Base-by-base conservation (phyloP, 92 coral and sea anemone genomes). In the Phenganax stokvisi region DNA sequence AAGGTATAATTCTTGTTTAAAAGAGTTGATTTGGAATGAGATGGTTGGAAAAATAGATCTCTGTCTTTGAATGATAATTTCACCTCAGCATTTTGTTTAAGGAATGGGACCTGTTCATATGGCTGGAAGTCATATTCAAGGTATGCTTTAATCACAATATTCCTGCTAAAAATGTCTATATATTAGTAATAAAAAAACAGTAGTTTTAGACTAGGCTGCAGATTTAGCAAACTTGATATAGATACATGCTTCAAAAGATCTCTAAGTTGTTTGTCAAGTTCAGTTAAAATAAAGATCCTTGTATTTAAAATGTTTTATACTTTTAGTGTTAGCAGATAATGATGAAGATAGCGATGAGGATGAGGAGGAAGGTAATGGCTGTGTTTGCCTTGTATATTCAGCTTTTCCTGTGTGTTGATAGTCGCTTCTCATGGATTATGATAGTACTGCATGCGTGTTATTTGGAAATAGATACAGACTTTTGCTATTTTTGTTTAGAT, bases 31-130 rank as follows among this genome's bases (percentile, higher is more conserved):
- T 20, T 37, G 47, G 47, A 37, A 37, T 37, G 47, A 56, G 10
- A 16, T 29, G 83, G 20, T 54, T 37, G 12, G 28, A 64, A 64
- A 0, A 64, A 13, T 13, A 13, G 63, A 57, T 1, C 63, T 12
- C 17, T n/a, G 2, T 17, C n/a, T 20, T 64, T 64, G 10, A 10
- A 37, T 37, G 2, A 37, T 37, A 37, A 37, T 37, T 37, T 37
- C 5, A 37, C 47, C 47, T 37, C 47, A 37, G 5, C 47, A 37
- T 37, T 37, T 37, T 37, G 47, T 56, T 81, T 20, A 10, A 91
- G 96, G 96, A 7, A 44, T 68, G 31, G 96, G 96, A 53, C 96
- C 96, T 3, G 88, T 91, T 3, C 91, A 91, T 77, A 77, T 91
- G 0, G 66, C 91, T 59, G 96, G 96, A 4, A 66, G 85, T 47